A percentile compares a stretch with the other conserved stretches of the same genome.
Evolutionary conservation across 1,140 invertebrate species (phyloP).

Genomic region (Eciton burchellii): DNA sequence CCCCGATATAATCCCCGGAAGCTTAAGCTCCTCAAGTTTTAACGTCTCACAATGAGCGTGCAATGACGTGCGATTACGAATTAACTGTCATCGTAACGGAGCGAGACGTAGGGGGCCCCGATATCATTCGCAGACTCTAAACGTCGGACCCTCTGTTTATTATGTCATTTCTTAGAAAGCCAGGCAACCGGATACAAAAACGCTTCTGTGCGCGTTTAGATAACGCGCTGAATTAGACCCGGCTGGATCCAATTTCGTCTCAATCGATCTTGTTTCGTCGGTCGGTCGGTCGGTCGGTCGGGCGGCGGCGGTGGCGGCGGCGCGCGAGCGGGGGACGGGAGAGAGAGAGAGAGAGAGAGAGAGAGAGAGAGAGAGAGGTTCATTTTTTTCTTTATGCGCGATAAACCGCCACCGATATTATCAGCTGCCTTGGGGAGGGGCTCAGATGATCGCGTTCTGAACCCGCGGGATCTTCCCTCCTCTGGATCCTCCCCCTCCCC

Average conservation of each 20-base stretch:
- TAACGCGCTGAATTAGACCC: conserved; percentile 13
- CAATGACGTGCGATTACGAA: not conserved
- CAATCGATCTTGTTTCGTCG: conserved; percentile 6
- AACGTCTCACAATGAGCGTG: not conserved
- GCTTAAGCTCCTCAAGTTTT: not conserved
- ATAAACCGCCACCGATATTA: conserved; percentile 18
- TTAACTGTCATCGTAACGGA: not conserved
- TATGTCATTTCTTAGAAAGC: not conserved
- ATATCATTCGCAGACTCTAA: conserved; percentile 8
- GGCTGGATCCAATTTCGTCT: not conserved
- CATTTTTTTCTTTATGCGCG: not conserved
- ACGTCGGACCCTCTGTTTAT: not conserved
- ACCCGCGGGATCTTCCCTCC: not conserved
- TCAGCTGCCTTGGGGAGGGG: no score
- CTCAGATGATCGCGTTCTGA: no score
- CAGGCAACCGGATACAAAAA: not conserved
- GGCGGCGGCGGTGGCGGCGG: no score
- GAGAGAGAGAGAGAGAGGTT: no score
- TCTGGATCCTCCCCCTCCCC: conserved; percentile 57
- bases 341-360: no score
- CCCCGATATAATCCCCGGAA: conserved; percentile 24
- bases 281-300: no score
- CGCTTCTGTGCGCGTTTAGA: not conserved
- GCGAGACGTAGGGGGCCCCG: not conserved
- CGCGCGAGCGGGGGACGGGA: no score